These are phyloP conservation scores for Stegodyphus mimosarum DNA, from an alignment of 1,140 invertebrate genomes.

Conservation along the genomic window DNA sequence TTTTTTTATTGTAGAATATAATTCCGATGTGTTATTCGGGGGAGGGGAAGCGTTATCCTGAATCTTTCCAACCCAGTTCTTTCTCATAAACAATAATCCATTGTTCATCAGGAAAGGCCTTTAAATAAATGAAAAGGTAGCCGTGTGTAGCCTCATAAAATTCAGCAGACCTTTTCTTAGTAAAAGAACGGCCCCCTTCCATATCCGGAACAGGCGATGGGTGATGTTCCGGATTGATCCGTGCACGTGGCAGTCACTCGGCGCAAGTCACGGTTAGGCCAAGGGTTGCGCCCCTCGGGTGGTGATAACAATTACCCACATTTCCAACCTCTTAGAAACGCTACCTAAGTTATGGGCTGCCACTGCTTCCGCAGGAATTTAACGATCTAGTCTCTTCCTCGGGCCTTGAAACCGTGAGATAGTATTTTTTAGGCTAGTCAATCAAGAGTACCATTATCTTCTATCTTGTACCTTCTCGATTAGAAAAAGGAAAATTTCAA, in stretches of 20 bases:
- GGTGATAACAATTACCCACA: constrained; percentile 7
- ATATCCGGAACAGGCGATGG: neutral
- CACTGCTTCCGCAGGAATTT: neutral
- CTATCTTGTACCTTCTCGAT: neutral
- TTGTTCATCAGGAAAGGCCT: neutral
- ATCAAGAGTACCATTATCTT: neutral
- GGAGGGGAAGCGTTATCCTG: neutral
- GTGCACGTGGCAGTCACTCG: constrained; percentile 17
- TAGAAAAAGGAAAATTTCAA: neutral
- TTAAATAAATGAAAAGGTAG: neutral
- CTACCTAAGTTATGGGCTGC: neutral
- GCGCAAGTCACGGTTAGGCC: constrained; percentile 31
- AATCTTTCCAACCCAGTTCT: neutral
- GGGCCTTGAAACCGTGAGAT: neutral
- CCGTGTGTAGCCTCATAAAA: neutral
- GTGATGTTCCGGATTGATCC: neutral
- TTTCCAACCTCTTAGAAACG: neutral
- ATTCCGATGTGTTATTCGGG: too few relatives aligned
- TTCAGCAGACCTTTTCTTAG: neutral
- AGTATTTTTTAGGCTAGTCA: neutral
- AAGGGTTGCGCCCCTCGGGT: constrained; percentile 21
- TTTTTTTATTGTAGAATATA: too few relatives aligned
- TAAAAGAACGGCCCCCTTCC: neutral
- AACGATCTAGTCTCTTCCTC: too few relatives aligned
- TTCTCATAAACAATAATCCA: too few relatives aligned